These are phyloP conservation scores for Philereme vetulata DNA, from an alignment of 2,888 invertebrate genomes.

Conservation along the genomic window DNA sequence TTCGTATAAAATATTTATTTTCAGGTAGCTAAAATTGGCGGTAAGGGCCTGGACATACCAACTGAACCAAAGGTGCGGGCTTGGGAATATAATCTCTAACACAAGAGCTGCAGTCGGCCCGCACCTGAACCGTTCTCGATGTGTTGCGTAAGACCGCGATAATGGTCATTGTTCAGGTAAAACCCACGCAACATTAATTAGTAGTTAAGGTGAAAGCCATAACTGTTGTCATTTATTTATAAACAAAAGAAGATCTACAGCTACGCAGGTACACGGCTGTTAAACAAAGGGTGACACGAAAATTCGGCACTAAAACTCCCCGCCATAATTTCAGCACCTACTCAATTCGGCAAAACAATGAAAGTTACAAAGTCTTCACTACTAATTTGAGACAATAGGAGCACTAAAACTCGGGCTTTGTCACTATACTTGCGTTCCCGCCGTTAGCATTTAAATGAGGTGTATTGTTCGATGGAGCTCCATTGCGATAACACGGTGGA, in stretches of 20 bases:
- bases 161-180: too few relatives aligned
- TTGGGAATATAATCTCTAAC: too few relatives aligned
- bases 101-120: too few relatives aligned
- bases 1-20: too few relatives aligned
- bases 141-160: too few relatives aligned
- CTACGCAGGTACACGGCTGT: conserved; percentile 9
- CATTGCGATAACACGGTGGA: conserved; percentile 23
- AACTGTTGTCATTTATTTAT: conserved; percentile 16
- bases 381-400: conserved; percentile 35
- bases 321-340: conserved; percentile 7
- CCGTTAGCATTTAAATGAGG: conserved; percentile 36
- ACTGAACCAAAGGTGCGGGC: too few relatives aligned
- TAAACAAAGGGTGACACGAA: conserved; percentile 25
- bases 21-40: too few relatives aligned
- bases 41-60: too few relatives aligned
- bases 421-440: conserved; percentile 28
- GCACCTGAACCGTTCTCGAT: too few relatives aligned
- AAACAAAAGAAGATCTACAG: conserved; percentile 15
- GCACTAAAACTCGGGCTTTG: conserved; percentile 25
- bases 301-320: conserved; percentile 19
- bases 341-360: conserved; percentile 29
- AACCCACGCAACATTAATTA: background rate
- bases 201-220: conserved; percentile 9
- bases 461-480: conserved; percentile 38
- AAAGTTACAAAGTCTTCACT: conserved; percentile 28